Evolutionary conservation across 2,888 invertebrate species (phyloP).

Genomic region (Glyphotaelius pellucidus): DNA sequence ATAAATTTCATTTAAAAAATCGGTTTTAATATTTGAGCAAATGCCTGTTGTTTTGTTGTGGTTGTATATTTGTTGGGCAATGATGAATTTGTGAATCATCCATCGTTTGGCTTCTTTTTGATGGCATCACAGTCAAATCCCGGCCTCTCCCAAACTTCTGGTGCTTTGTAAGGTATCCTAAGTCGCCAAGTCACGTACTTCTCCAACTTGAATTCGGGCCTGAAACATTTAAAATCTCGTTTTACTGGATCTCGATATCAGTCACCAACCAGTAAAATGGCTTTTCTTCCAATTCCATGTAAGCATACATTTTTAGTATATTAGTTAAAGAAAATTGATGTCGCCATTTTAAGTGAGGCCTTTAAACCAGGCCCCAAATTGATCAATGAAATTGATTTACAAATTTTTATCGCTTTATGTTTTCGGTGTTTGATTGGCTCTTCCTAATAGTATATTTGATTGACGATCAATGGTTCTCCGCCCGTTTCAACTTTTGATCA

Average conservation of each 20-base stretch:
- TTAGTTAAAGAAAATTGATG: no score
- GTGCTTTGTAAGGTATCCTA: conserved; percentile 70
- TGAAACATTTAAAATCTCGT: conserved; percentile 67
- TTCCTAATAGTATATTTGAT: no score
- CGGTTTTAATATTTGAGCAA: neutral
- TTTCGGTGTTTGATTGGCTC: no score
- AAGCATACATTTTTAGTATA: no score
- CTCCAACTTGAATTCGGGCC: conserved; percentile 74
- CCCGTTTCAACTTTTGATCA: no score
- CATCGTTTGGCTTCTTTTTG: neutral
- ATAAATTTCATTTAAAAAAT: neutral
- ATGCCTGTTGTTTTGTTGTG: neutral
- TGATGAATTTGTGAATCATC: neutral
- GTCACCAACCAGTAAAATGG: neutral
- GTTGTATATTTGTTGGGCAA: neutral
- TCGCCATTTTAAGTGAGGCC: no score
- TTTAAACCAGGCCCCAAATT: no score
- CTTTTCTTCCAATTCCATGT: no score
- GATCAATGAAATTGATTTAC: no score
- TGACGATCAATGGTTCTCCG: no score
- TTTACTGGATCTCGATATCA: neutral
- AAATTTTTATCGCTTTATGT: no score
- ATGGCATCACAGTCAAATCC: conserved; percentile 37
- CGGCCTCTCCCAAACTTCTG: conserved; percentile 72
- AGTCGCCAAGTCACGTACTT: conserved; percentile 72